Percentiles rank a stretch among this genome's conserved stretches.
Conservation (phyloP, 2,888 invertebrate species). For the Agrotis exclamationis region DNA sequence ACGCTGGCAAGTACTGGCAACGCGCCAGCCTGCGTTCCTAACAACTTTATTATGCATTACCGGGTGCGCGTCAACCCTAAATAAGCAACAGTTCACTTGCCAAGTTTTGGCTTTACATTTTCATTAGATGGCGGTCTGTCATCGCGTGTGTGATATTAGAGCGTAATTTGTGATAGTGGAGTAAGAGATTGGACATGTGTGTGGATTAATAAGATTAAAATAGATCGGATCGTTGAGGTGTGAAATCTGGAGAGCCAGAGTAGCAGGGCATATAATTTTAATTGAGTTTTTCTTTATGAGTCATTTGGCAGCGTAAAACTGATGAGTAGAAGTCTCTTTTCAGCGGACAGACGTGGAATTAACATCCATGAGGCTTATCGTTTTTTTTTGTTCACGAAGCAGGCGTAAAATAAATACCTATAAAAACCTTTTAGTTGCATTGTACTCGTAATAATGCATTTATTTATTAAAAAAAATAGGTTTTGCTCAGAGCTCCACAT, state of each 20-base stretch:
- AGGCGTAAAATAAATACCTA: too few relatives aligned
- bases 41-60: conserved; percentile 89
- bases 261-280: too few relatives aligned
- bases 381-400: too few relatives aligned
- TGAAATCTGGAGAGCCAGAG: not conserved
- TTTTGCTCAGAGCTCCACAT: too few relatives aligned
- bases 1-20: conserved; percentile 78
- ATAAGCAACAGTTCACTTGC: conserved; percentile 87
- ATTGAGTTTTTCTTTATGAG: not conserved
- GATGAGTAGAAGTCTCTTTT: too few relatives aligned
- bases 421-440: too few relatives aligned
- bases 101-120: conserved; percentile 88
- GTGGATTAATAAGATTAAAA: conserved; percentile 25
- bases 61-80: conserved; percentile 82
- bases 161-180: conserved; percentile 57
- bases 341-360: too few relatives aligned
- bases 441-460: too few relatives aligned
- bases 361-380: too few relatives aligned
- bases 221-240: conserved; percentile 9
- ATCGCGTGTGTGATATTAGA: conserved; percentile 71
- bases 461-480: too few relatives aligned
- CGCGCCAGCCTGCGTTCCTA: conserved; percentile 79
- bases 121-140: conserved; percentile 83
- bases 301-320: too few relatives aligned
- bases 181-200: conserved; percentile 13